Evolutionary conservation across 37 sponge, comb jelly and placozoan genomes (phyloP).

Genomic region (Ianthella basta): DNA sequence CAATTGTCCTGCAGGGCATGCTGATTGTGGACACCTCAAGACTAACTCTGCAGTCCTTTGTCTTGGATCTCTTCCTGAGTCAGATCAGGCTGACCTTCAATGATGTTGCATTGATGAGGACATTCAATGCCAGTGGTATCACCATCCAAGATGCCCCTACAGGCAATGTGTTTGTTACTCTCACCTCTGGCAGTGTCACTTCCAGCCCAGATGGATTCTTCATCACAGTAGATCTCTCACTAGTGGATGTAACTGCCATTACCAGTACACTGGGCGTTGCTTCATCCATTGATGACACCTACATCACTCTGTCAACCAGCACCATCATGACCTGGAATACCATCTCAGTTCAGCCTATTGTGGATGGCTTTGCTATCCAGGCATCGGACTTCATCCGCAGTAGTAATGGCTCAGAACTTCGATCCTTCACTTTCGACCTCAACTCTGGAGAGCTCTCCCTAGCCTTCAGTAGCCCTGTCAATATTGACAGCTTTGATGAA

Average conservation of each 20-base stretch:
- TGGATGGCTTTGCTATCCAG: slow-evolving; percentile 59
- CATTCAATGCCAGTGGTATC: slow-evolving; percentile 57
- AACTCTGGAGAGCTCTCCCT: slow-evolving; percentile 74
- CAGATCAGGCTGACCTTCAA: slow-evolving; percentile 75
- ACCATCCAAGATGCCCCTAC: slow-evolving; percentile 48
- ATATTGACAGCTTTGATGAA: slow-evolving; percentile 37
- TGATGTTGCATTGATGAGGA: slow-evolving; percentile 67
- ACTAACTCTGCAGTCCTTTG: slow-evolving; percentile 52
- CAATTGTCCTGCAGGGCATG: slow-evolving; percentile 18
- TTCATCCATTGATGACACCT: slow-evolving; percentile 56
- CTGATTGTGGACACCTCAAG: slow-evolving; percentile 51
- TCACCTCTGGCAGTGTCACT: slow-evolving; percentile 41
- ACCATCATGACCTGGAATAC: slow-evolving; percentile 50
- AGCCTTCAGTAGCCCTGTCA: slow-evolving; percentile 53
- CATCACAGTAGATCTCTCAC: slow-evolving; percentile 44
- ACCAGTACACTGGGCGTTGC: slow-evolving; percentile 52
- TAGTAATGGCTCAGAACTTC: slow-evolving; percentile 68
- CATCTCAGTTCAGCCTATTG: slow-evolving; percentile 41
- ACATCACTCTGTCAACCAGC: slow-evolving; percentile 16
- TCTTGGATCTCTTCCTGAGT: slow-evolving; percentile 76
- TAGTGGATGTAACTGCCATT: slow-evolving; percentile 3
- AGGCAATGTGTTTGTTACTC: slow-evolving; percentile 25
- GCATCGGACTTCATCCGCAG: slow-evolving; percentile 63
- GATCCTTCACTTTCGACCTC: slow-evolving; percentile 76
- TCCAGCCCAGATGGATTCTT: slow-evolving; percentile 35